Base-by-base conservation (phyloP, 2,888 invertebrate species). In the Agriopis aurantiaria region DNA sequence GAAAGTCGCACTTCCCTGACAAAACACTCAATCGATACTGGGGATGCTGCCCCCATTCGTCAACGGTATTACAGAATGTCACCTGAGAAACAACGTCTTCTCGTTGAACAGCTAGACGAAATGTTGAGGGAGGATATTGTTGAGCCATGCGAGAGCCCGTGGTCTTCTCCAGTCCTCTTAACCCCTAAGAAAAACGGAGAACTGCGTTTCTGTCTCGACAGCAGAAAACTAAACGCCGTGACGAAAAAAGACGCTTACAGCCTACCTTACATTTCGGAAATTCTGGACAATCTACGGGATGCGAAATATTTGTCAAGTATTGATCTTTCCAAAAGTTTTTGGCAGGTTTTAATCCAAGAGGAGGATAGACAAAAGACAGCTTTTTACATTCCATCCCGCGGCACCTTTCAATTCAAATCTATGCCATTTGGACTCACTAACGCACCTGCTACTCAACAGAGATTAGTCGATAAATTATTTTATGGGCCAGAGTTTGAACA, bases 231-330 rank as follows among this genome's bases (percentile, higher is more conserved):
- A 0, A 77, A 78, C 49, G 53, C 78, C 0, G 48, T 77, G 0
- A 79, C 76, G 0, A 74, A 67, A 40, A 65, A 65, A 52, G 73
- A 76, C 46, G 71, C 71, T 0, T 65, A 79, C 14, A 73, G 51
- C 45, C 56, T 78, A 3, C 78, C 78, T 5, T 78, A 77, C 62
- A 58, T 82, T 0, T 72, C 78, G 0, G 79, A 80, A 59, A 81
- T 81, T 41, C 52, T 82, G 9, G 80, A 81, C 33, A 80, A 81
- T 41, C 52, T 82, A 1, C 55, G 72, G 0, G 78, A 82, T 55
- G 80, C 81, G 11, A 69, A 65, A 8, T 81, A 68, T 14, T 57
- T 82, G 0, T 59, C 70, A 1, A 75, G 73, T 33, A 68, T 81
- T 0, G 80, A 82, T 61, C 33, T 81, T 0, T 67, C 67, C 17